These are phyloP conservation scores for Bemisia tabaci DNA, from an alignment of 1,140 invertebrate species.

Conservation along the genomic window DNA sequence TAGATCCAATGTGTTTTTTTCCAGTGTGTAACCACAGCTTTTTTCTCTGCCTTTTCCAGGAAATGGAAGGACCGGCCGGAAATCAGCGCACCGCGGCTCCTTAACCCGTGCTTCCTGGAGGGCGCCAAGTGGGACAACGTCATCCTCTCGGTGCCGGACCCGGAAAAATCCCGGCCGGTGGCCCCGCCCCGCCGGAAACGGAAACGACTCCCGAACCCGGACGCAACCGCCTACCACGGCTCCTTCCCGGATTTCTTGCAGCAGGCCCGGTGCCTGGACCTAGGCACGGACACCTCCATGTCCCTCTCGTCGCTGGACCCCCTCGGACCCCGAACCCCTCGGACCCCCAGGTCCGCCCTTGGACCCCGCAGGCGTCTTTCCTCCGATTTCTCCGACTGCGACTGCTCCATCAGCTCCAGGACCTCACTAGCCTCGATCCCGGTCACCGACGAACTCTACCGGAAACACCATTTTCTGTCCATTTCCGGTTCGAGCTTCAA, in stretches of 20 bases:
- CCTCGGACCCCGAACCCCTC: not conserved
- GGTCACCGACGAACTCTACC: not conserved
- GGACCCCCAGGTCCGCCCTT: not conserved
- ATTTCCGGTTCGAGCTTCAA: not conserved
- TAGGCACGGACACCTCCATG: not conserved
- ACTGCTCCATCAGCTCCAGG: not conserved
- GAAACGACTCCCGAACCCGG: not conserved
- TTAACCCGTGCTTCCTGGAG: slow-evolving; percentile 5
- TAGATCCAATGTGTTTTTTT: no score
- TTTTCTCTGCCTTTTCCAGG: not conserved
- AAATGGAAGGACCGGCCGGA: slow-evolving; percentile 6
- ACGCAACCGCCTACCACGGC: not conserved
- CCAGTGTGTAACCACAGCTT: no score
- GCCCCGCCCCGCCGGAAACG: slow-evolving; percentile 3
- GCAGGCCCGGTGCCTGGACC: not conserved
- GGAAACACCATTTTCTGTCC: not conserved
- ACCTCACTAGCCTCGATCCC: not conserved
- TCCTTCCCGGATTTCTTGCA: no score
- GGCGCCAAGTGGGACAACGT: slow-evolving; percentile 10
- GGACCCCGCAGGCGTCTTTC: not conserved
- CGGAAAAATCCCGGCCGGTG: slow-evolving; percentile 5
- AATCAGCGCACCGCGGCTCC: slow-evolving; percentile 3
- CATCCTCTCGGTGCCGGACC: slow-evolving; percentile 7
- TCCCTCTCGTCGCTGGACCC: not conserved
- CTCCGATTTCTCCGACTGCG: not conserved